Conservation (phyloP, 2,113 vertebrate species). For the Sphyrna mokarran region DNA sequence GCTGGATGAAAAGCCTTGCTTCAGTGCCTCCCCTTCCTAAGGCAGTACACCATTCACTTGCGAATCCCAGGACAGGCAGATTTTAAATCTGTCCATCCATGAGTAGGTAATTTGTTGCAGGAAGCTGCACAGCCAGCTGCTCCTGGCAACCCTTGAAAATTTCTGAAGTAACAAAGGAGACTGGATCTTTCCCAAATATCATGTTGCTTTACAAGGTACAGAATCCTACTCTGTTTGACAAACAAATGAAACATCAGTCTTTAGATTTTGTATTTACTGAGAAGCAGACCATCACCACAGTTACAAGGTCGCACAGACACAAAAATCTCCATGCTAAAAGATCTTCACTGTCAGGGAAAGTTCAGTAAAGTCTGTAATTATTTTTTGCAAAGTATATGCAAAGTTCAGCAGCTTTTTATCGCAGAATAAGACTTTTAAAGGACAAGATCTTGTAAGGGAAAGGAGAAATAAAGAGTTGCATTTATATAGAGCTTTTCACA, state of each 20-base stretch:
- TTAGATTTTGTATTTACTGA: not conserved
- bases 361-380: not conserved
- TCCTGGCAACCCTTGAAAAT: slow-evolving; percentile 9
- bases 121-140: not conserved
- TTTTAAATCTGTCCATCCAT: not conserved
- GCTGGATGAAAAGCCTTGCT: not conserved
- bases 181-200: not conserved
- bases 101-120: slow-evolving; percentile 3
- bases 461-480: not conserved
- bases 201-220: not conserved
- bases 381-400: not conserved
- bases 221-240: not conserved
- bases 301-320: not conserved
- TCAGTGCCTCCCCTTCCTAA: not conserved
- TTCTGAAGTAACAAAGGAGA: not conserved
- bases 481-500: not conserved
- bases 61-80: not conserved
- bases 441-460: not conserved
- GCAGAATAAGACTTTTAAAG: not conserved
- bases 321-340: not conserved
- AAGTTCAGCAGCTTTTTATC: not conserved
- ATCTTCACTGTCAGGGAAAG: not conserved
- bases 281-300: not conserved
- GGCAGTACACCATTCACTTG: not conserved
- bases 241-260: not conserved